phyloP scores from a whole-genome alignment of 2,888 invertebrate genomes.

The Kryphioiulus occultus region DNA sequence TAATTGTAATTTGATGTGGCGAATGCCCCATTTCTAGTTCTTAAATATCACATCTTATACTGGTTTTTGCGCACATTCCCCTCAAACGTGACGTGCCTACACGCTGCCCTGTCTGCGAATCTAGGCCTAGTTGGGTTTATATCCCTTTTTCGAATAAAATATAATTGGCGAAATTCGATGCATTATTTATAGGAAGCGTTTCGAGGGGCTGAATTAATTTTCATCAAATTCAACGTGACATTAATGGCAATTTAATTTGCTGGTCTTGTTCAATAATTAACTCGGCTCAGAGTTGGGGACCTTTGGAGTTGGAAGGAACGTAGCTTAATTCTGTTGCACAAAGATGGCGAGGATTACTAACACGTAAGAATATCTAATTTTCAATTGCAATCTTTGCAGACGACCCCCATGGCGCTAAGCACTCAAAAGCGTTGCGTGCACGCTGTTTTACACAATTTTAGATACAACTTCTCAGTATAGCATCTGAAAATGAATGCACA shows the following conservation, averaged over 20 bases:
- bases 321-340: background rate
- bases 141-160: background rate
- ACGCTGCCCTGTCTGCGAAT: background rate
- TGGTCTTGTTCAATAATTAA: background rate
- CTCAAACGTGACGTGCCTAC: background rate
- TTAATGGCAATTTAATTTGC: background rate
- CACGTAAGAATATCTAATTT: background rate
- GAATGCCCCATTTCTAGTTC: background rate
- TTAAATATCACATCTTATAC: background rate
- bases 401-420: background rate
- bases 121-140: background rate
- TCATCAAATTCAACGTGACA: slow-evolving; percentile 5
- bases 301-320: background rate
- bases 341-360: background rate
- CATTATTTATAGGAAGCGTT: slow-evolving; percentile 5
- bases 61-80: background rate
- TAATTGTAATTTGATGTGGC: slow-evolving; percentile 5
- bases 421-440: background rate
- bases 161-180: background rate
- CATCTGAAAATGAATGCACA: no score
- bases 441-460: background rate
- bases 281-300: background rate
- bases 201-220: background rate
- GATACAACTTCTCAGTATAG: background rate
- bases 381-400: background rate